These are phyloP conservation scores for Nothobranchius kuhntae DNA, from an alignment of 2,113 vertebrate genomes.

Conservation along the genomic window DNA sequence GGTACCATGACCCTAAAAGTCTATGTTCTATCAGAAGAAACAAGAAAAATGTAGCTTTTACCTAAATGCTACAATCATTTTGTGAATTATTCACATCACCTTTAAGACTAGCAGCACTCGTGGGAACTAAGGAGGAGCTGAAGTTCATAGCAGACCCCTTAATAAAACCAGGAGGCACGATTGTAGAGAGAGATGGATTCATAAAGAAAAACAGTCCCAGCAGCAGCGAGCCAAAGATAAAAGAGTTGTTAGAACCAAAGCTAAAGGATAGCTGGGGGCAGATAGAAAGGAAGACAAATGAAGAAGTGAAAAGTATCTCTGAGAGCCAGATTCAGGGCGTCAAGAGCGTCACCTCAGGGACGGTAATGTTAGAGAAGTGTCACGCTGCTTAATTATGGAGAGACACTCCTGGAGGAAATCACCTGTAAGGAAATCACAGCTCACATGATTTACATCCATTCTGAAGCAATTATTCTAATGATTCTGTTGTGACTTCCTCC, in stretches of 20 bases:
- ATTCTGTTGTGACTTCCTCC: constrained; percentile 14
- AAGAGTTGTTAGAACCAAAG: constrained; percentile 3
- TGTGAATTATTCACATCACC: constrained; percentile 15
- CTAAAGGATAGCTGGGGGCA: constrained; percentile 24
- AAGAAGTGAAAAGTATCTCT: constrained; percentile 20
- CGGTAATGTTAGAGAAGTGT: neutral
- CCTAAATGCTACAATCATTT: no score
- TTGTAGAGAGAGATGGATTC: neutral
- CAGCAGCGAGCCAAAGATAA: neutral
- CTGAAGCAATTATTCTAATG: constrained; percentile 20
- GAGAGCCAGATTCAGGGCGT: constrained; percentile 8
- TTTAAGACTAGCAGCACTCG: constrained; percentile 28
- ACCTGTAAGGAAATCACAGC: constrained; percentile 29
- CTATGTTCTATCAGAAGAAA: no score
- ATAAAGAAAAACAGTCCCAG: neutral
- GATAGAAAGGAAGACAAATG: constrained; percentile 14
- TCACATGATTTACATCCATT: constrained; percentile 11
- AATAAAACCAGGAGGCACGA: constrained; percentile 12
- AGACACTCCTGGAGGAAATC: constrained; percentile 26
- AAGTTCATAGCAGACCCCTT: constrained; percentile 22
- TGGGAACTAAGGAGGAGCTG: constrained; percentile 21
- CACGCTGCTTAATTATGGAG: constrained; percentile 21
- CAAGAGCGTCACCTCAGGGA: constrained; percentile 19
- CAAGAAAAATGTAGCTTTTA: no score
- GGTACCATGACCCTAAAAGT: no score